A percentile compares a stretch with the other conserved stretches of the same genome.
phyloP scores from a whole-genome alignment of 2,113 vertebrate species.

The Stegastes partitus region DNA sequence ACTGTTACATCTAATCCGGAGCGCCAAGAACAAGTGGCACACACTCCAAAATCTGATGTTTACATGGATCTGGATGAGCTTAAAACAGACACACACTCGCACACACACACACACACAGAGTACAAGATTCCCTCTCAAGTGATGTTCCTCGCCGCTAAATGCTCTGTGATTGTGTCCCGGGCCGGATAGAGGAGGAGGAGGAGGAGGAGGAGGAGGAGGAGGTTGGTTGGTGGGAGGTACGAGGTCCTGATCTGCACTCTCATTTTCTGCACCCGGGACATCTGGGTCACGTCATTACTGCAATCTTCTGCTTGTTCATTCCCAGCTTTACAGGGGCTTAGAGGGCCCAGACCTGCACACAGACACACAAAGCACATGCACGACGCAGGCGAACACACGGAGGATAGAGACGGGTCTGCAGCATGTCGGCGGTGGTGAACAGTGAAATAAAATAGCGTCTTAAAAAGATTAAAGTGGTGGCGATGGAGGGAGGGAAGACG shows the following conservation, averaged over 20 bases:
- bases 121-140: neutral
- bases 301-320: slow-evolving; percentile 84
- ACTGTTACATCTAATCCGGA: slow-evolving; percentile 78
- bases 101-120: slow-evolving; percentile 11
- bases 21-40: slow-evolving; percentile 76
- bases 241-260: slow-evolving; percentile 74
- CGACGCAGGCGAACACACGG: slow-evolving; percentile 3
- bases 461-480: slow-evolving; percentile 10
- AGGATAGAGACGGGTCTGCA: neutral
- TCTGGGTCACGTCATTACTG: slow-evolving; percentile 82
- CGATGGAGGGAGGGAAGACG: neutral
- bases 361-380: slow-evolving; percentile 40
- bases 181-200: neutral
- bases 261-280: slow-evolving; percentile 80
- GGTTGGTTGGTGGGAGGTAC: slow-evolving; percentile 22
- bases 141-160: slow-evolving; percentile 48
- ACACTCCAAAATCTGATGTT: slow-evolving; percentile 77
- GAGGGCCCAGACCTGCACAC: slow-evolving; percentile 40
- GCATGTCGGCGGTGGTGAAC: slow-evolving; percentile 1
- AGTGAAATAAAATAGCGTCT: slow-evolving; percentile 30
- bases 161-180: slow-evolving; percentile 63
- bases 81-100: slow-evolving; percentile 42
- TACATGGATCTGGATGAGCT: slow-evolving; percentile 71
- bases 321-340: slow-evolving; percentile 77
- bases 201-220: neutral